Evolutionary conservation across 2,888 invertebrate genomes (phyloP), one percentile per base, ranked within the genome.

Genomic region (Eristalis pertinax): DNA sequence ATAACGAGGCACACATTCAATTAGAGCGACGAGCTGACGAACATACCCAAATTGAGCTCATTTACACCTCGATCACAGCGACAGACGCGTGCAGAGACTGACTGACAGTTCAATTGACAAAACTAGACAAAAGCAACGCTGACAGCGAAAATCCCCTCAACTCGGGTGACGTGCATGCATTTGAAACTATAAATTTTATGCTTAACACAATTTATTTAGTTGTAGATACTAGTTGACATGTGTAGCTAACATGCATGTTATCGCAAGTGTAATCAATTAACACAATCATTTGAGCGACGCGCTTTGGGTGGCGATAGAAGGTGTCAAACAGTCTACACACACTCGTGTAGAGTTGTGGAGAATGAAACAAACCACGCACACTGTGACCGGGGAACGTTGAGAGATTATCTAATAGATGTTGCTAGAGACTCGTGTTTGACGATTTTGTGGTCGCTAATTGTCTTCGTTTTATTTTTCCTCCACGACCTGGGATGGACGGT

Each of bases 271-370:
- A 85, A 85, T 85, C 85, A 77, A 85, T 85, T 85, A 85, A 69
- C 85, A 81, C 81, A 76, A 74, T 77, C 81, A 77, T 85, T 85
- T 32, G 73, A 65, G 63, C 38, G 85, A 81, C 73, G 73, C 77
- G 77, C 80, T 75, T 68, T 63, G 80, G 72, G 72, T 63, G 63
- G 63, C 73, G 68, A 81, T 77, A 77, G 68, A 65, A 77, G 85
- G 85, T 85, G 85, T 81, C 85, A 77, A 85, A 81, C 73, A 81
- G 85, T 85, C 85, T 85, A 77, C 73, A 77, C 73, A 77, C 73
- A 24, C 38, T 76, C 60, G 76, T 75, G 29, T 50, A 63, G 22
- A 38, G 76, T 60, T 77, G 35, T 13, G 64, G 50, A 65, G 72
- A 76, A 67, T 32, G 32, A 80, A 85, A 77, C 38, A 76, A 22